These are phyloP conservation scores for Eupeodes luniger DNA, from an alignment of 2,888 invertebrate genomes.

Conservation along the genomic window DNA sequence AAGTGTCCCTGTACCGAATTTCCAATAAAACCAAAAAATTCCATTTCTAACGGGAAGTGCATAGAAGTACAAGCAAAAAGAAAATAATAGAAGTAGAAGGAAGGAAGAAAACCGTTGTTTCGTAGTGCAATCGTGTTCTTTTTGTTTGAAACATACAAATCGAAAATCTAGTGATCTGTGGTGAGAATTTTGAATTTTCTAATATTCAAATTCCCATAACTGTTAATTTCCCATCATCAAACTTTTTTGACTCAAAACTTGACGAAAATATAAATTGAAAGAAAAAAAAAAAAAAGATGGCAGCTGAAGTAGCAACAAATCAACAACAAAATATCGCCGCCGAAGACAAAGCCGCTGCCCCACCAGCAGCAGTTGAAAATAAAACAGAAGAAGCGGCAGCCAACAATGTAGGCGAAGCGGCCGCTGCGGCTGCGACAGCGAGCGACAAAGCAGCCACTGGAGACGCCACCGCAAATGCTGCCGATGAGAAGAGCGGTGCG, in stretches of 20 bases:
- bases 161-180: conserved; percentile 51
- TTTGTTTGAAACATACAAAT: conserved; percentile 26
- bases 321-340: conserved; percentile 84
- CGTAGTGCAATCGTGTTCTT: conserved; percentile 58
- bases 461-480: conserved; percentile 75
- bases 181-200: conserved; percentile 45
- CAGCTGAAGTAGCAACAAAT: conserved; percentile 90
- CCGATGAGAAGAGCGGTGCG: conserved; percentile 76
- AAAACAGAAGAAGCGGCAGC: conserved; percentile 85
- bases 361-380: conserved; percentile 82
- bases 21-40: conserved; percentile 8
- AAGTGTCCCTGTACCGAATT: conserved; percentile 65
- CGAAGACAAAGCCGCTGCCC: conserved; percentile 78
- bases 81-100: background rate
- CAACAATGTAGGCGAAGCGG: conserved; percentile 81
- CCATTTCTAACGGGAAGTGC: conserved; percentile 61
- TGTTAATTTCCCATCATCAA: conserved; percentile 44
- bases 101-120: conserved; percentile 49
- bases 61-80: background rate
- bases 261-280: conserved; percentile 40
- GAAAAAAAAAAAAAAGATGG: conserved; percentile 85
- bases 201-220: conserved; percentile 44
- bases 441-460: conserved; percentile 79
- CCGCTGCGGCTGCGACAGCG: conserved; percentile 82
- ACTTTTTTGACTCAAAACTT: conserved; percentile 51